These are phyloP conservation scores for Drosophila melanogaster DNA, from an alignment of 1,140 invertebrate species.

Conservation along the genomic window DNA sequence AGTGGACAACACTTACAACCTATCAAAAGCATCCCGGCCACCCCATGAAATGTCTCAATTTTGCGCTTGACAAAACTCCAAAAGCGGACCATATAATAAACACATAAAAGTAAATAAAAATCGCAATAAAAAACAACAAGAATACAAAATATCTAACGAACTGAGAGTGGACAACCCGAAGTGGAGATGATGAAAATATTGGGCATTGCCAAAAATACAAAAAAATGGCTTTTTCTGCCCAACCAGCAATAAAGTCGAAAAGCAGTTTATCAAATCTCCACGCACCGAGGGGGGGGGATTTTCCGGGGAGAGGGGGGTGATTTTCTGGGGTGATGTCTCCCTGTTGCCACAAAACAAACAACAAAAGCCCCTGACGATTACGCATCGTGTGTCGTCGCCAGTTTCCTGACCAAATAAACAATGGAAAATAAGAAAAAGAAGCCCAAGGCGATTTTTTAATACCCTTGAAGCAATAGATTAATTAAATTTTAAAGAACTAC, in stretches of 20 bases:
- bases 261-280: conserved; percentile 82
- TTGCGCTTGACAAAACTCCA: conserved; percentile 63
- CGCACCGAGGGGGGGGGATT: conserved; percentile 33
- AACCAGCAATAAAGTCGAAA: conserved; percentile 81
- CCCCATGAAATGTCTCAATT: conserved; percentile 62
- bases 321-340: conserved; percentile 6
- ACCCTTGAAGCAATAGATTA: conserved; percentile 7
- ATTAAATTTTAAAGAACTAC: not conserved
- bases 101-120: conserved; percentile 60
- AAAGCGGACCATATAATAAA: conserved; percentile 57
- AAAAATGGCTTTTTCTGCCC: conserved; percentile 58
- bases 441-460: conserved; percentile 2
- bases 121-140: conserved; percentile 47
- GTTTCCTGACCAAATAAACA: conserved; percentile 16
- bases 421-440: not conserved
- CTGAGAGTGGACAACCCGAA: conserved; percentile 25
- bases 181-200: conserved; percentile 53
- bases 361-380: conserved; percentile 46
- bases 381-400: conserved; percentile 36
- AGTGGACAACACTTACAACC: conserved; percentile 39
- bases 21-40: conserved; percentile 14
- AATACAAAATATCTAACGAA: conserved; percentile 32
- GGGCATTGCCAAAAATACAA: conserved; percentile 60
- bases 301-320: no score
- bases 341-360: conserved; percentile 49